A percentile compares a stretch with the other conserved stretches of the same genome.
Evolutionary conservation across 2,113 vertebrate genomes (phyloP).

Genomic region (Aplodontia rufa): DNA sequence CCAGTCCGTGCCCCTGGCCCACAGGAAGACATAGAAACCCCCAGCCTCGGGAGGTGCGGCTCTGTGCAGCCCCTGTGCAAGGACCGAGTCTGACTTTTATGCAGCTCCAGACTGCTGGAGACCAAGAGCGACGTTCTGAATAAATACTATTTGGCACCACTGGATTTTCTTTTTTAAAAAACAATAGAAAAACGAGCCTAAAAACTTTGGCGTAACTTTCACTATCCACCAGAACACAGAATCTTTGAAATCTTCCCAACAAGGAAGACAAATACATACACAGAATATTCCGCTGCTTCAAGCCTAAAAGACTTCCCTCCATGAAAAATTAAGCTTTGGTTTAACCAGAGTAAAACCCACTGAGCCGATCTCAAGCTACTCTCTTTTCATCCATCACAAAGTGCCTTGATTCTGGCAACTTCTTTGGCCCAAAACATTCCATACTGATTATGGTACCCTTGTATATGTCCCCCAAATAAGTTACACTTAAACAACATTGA

Average conservation of each 20-base stretch:
- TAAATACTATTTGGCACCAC: slow-evolving; percentile 86
- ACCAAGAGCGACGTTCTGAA: slow-evolving; percentile 76
- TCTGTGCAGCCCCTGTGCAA: slow-evolving; percentile 62
- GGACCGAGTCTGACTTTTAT: slow-evolving; percentile 80
- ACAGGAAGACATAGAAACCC: slow-evolving; percentile 56
- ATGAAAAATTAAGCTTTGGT: slow-evolving; percentile 77
- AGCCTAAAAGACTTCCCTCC: slow-evolving; percentile 71
- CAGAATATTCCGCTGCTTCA: slow-evolving; percentile 73
- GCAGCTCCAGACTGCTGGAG: slow-evolving; percentile 84
- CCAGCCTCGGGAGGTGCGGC: slow-evolving; percentile 66
- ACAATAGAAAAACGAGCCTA: slow-evolving; percentile 57
- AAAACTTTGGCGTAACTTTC: slow-evolving; percentile 85
- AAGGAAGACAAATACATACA: slow-evolving; percentile 50
- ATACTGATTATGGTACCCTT: slow-evolving; percentile 52
- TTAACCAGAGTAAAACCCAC: slow-evolving; percentile 72
- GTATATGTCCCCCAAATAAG: slow-evolving; percentile 66
- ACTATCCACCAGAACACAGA: slow-evolving; percentile 78
- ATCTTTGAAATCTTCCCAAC: slow-evolving; percentile 59
- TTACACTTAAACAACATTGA: slow-evolving; percentile 65
- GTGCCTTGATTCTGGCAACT: slow-evolving; percentile 34
- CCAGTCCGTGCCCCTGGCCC: slow-evolving; percentile 75
- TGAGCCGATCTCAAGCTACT: slow-evolving; percentile 56
- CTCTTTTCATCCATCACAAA: slow-evolving; percentile 57
- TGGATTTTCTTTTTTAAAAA: slow-evolving; percentile 77
- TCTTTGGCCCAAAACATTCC: slow-evolving; percentile 54